These are phyloP conservation scores for Tadarida brasiliensis DNA, from an alignment of 2,797 vertebrate genomes.

Conservation along the genomic window DNA sequence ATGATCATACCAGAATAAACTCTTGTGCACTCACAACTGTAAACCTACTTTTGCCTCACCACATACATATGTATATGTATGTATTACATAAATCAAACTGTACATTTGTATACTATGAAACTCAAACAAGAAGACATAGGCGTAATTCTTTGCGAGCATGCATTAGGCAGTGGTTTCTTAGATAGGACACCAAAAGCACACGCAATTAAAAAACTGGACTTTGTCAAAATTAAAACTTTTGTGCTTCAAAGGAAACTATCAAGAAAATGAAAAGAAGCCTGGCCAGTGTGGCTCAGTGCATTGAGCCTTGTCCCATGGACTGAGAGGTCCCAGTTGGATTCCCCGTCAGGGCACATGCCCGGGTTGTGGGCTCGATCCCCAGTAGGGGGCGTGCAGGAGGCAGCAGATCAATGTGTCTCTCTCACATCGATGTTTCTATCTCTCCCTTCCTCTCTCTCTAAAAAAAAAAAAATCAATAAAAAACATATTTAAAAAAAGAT, in stretches of 20 bases:
- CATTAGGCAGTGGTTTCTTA: constrained; percentile 16
- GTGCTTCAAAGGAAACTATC: background rate
- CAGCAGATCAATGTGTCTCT: no score
- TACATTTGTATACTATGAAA: background rate
- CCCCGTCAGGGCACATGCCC: no score
- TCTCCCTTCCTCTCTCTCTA: no score
- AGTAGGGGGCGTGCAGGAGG: no score
- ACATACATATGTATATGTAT: background rate
- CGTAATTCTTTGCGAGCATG: background rate
- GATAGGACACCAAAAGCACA: background rate
- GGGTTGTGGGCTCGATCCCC: no score
- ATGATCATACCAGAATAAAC: background rate
- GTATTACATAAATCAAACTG: background rate
- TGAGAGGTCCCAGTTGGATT: no score
- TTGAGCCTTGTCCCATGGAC: no score
- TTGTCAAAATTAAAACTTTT: background rate
- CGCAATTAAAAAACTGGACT: background rate
- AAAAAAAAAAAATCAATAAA: no score
- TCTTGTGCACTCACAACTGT: background rate
- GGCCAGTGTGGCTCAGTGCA: no score
- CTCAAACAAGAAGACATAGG: background rate
- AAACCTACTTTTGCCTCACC: background rate
- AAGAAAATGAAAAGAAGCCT: constrained; percentile 2
- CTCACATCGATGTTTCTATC: no score
- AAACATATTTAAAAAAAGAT: background rate